Conservation (phyloP, 2,888 invertebrate species). For the Serrognathus titanus region DNA sequence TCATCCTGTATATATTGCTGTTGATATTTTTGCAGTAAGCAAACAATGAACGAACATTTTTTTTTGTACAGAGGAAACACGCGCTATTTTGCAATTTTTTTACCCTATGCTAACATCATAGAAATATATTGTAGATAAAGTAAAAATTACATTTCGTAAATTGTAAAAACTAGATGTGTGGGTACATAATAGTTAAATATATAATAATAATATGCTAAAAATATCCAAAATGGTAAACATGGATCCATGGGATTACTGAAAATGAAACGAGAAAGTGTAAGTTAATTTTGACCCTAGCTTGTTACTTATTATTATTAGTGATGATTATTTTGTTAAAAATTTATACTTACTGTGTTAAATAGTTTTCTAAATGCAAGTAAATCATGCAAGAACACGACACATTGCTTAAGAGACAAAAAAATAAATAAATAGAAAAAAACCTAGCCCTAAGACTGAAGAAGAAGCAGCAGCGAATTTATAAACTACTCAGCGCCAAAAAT, state of each 20-base stretch:
- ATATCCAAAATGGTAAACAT: neutral
- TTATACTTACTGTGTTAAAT: neutral
- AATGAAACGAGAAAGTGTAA: neutral
- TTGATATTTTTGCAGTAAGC: neutral
- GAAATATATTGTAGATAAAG: neutral
- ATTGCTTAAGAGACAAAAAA: neutral
- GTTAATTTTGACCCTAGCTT: neutral
- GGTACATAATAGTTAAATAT: constrained; percentile 2
- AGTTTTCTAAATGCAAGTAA: neutral
- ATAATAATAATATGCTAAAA: neutral
- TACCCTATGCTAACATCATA: constrained; percentile 1
- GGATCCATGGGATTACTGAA: neutral
- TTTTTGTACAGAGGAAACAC: neutral
- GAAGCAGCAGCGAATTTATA: neutral
- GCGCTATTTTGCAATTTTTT: neutral
- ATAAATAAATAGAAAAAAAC: neutral
- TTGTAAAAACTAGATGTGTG: neutral
- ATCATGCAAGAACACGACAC: neutral
- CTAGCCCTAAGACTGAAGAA: neutral
- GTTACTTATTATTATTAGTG: neutral
- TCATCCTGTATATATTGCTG: neutral
- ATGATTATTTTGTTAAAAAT: neutral
- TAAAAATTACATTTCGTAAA: neutral
- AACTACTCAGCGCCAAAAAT: too few relatives aligned
- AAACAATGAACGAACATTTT: neutral